Percentiles rank a stretch among this genome's conserved stretches.
phyloP scores from a whole-genome alignment of 1,140 invertebrate species.

The Laodelphax striatellus region DNA sequence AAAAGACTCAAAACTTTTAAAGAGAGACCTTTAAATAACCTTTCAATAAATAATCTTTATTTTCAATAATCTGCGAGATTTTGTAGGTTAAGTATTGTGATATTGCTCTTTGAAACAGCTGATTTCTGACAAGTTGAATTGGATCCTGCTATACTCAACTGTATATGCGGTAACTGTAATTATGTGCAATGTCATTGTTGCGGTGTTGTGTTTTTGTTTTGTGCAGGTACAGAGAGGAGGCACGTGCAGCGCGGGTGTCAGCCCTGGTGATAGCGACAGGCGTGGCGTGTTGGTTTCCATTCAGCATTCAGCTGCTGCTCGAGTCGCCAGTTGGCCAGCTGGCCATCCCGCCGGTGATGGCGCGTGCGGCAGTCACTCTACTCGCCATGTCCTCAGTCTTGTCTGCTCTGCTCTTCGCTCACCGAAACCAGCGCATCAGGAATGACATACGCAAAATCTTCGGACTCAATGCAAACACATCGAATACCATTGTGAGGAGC shows the following conservation, averaged over 20 bases:
- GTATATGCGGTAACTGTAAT: too few relatives aligned
- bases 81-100: too few relatives aligned
- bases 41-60: too few relatives aligned
- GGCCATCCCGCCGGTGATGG: slow-evolving; percentile 25
- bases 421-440: slow-evolving; percentile 60
- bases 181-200: too few relatives aligned
- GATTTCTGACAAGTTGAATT: too few relatives aligned
- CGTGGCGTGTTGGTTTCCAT: slow-evolving; percentile 55
- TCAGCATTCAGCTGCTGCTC: slow-evolving; percentile 39
- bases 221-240: slow-evolving; percentile 69
- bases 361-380: slow-evolving; percentile 41
- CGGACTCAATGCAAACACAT: too few relatives aligned
- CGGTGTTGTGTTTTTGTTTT: slow-evolving; percentile 23
- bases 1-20: too few relatives aligned
- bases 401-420: slow-evolving; percentile 66
- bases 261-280: slow-evolving; percentile 59
- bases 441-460: slow-evolving; percentile 51
- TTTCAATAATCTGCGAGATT: too few relatives aligned
- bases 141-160: too few relatives aligned
- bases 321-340: slow-evolving; percentile 29
- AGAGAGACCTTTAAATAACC: too few relatives aligned
- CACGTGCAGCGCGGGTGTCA: slow-evolving; percentile 65
- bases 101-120: too few relatives aligned
- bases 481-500: too few relatives aligned
- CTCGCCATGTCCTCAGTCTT: slow-evolving; percentile 54